Evolutionary conservation across 1,140 invertebrate genomes (phyloP).

Genomic region (Calliopsis andreniformis): DNA sequence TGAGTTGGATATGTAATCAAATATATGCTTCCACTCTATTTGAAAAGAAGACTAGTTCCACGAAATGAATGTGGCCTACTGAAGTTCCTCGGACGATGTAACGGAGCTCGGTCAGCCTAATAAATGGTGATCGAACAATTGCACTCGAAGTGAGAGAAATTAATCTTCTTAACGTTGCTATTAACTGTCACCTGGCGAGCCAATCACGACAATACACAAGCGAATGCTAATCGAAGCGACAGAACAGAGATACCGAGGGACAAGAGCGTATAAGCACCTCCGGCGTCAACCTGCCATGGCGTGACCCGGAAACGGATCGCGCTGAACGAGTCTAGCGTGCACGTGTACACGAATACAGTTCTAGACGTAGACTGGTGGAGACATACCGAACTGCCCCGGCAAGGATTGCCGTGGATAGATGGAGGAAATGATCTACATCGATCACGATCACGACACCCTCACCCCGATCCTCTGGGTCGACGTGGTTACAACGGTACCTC

Average conservation of each 20-base stretch:
- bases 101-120: too few species aligned
- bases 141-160: constrained; percentile 19
- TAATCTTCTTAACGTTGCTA: constrained; percentile 19
- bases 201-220: constrained; percentile 71
- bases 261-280: constrained; percentile 59
- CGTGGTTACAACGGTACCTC: constrained; percentile 67
- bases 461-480: constrained; percentile 42
- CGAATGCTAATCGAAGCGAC: constrained; percentile 74
- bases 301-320: constrained; percentile 72
- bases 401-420: constrained; percentile 70
- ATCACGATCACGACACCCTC: constrained; percentile 76
- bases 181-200: constrained; percentile 45
- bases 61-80: too few species aligned
- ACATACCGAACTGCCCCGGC: constrained; percentile 41
- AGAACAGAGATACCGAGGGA: constrained; percentile 61
- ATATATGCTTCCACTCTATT: too few species aligned
- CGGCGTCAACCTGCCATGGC: constrained; percentile 70
- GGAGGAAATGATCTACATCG: constrained; percentile 76
- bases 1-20: too few species aligned
- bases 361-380: constrained; percentile 47
- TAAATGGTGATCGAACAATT: neutral
- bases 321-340: constrained; percentile 37
- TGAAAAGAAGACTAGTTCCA: too few species aligned
- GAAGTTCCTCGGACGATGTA: too few species aligned
- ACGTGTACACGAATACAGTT: constrained; percentile 39